Percentiles rank a stretch among this genome's conserved stretches.
These are phyloP conservation scores for Troides aeacus DNA, from an alignment of 2,888 invertebrate genomes.

Conservation along the genomic window DNA sequence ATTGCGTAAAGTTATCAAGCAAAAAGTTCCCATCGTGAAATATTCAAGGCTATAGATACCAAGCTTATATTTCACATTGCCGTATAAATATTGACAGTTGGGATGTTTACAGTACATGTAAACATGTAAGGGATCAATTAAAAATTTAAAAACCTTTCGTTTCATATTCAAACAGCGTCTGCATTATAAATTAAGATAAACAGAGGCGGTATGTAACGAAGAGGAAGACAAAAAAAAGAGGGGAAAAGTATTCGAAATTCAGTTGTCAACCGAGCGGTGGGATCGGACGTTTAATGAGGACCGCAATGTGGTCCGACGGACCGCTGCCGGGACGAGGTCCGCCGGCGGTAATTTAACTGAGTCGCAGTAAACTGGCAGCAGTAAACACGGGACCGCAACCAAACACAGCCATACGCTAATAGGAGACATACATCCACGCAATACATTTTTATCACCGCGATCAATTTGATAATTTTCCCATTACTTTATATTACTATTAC, in stretches of 20 bases:
- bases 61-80: no score
- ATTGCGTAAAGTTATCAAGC: no score
- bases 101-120: not conserved
- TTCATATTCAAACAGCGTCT: slow-evolving; percentile 8
- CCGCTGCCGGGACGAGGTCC: slow-evolving; percentile 50
- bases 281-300: slow-evolving; percentile 41
- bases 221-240: slow-evolving; percentile 1
- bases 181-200: slow-evolving; percentile 15
- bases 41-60: no score
- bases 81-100: not conserved
- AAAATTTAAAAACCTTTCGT: not conserved
- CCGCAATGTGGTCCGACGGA: slow-evolving; percentile 52
- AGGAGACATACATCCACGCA: not conserved
- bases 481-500: not conserved
- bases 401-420: slow-evolving; percentile 2
- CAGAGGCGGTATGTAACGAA: slow-evolving; percentile 1
- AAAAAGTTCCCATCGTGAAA: no score
- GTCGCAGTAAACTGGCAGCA: slow-evolving; percentile 33
- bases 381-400: slow-evolving; percentile 18
- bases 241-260: slow-evolving; percentile 17
- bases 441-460: slow-evolving; percentile 11
- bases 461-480: not conserved
- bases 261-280: slow-evolving; percentile 33
- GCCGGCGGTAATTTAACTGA: slow-evolving; percentile 56
- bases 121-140: not conserved